phyloP scores from a whole-genome alignment of 2,888 invertebrate species.

The Synergus japonicus region DNA sequence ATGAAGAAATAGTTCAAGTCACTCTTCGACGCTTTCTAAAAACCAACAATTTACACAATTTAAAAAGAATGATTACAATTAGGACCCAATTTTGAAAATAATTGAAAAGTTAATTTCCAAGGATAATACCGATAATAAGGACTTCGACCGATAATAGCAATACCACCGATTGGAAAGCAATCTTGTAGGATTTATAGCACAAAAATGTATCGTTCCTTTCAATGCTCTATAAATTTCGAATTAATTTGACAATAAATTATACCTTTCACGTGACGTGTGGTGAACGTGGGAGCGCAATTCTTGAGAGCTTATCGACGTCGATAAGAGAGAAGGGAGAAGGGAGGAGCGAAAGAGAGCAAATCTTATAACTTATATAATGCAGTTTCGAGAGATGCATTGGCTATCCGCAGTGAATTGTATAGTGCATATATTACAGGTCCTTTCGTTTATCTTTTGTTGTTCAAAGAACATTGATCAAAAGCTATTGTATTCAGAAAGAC shows the following conservation, averaged over 20 bases:
- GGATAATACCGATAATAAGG: background rate
- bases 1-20: background rate
- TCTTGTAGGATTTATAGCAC: background rate
- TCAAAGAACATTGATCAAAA: background rate
- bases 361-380: background rate
- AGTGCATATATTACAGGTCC: background rate
- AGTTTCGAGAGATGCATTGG: slow-evolving; percentile 16
- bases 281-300: slow-evolving; percentile 38
- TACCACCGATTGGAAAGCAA: background rate
- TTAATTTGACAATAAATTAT: slow-evolving; percentile 35
- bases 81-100: no score
- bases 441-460: slow-evolving; percentile 5
- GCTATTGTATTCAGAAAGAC: background rate
- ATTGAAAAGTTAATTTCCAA: background rate
- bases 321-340: slow-evolving; percentile 33
- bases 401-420: background rate
- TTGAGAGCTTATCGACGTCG: slow-evolving; percentile 35
- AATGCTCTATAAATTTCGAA: slow-evolving; percentile 26
- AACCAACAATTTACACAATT: background rate
- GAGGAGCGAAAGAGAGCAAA: slow-evolving; percentile 31
- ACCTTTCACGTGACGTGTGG: slow-evolving; percentile 3
- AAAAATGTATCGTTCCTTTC: slow-evolving; percentile 10
- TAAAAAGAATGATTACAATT: no score
- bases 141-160: background rate
- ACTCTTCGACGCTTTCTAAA: background rate